Evolutionary conservation across 2,888 invertebrate species (phyloP), one percentile per base, ranked within the genome.

Genomic region (Leptogaster cylindrica): DNA sequence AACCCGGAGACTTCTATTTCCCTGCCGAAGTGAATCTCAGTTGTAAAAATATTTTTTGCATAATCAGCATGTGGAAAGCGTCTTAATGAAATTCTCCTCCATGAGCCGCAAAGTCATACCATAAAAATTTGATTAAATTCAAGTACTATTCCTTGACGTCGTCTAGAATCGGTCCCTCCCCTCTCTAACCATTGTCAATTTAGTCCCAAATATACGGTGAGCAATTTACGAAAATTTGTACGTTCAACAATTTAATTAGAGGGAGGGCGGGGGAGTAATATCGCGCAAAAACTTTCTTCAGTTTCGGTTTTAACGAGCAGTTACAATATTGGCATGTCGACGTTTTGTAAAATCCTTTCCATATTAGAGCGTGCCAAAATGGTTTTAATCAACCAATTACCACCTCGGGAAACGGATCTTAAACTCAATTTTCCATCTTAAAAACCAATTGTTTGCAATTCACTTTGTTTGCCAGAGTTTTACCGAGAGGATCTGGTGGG

Each of bases 311-410:
- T 55, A 55, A 55, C 55, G 55, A 55, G 36, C 55, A 55, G 55
- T 55, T 55, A 55, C 55, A 55, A 55, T 55, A 55, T 55, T 55
- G 55, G 55, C 55, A 55, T 55, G 55, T 55, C 39, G 55, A 36
- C 39, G 55, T 39, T n/a, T n/a, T 31, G 16, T 33, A 23, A 55
- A 55, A 55, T 55, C 55, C 55, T 68, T 68, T 65, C 68, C 65
- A 65, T 65, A 65, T 65, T 65, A 65, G 65, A 65, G 25, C 46
- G 14, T 25, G 28, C 16, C 44, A 31, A 33, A 65, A 65, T 58
- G 55, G 68, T 36, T 68, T 68, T 68, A 68, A 68, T 68, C 68
- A 68, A 48, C 48, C 68, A 68, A 68, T 68, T 68, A 65, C 50
- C 25, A 55, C 55, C 55, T 55, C 2, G 39, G 39, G 23, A 33